These are phyloP conservation scores for Drosophila kikkawai DNA, from an alignment of 1,140 invertebrate species.

Conservation along the genomic window DNA sequence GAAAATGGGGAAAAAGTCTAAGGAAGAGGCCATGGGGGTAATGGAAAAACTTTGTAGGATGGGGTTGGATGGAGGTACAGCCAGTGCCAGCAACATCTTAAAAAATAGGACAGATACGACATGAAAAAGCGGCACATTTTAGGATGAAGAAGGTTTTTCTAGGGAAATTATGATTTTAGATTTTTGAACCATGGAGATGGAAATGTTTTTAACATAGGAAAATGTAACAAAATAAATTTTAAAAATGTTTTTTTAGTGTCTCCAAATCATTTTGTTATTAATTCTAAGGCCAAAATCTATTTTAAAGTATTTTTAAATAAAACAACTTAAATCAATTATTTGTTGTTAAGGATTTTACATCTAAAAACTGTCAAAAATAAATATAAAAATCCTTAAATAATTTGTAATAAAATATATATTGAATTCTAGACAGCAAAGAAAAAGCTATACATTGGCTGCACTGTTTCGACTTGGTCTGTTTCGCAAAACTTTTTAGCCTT, in stretches of 20 bases:
- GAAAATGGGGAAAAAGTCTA: neutral
- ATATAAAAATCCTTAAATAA: neutral
- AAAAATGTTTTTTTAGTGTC: neutral
- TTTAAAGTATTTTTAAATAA: neutral
- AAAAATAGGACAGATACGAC: conserved; percentile 1
- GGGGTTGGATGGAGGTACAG: neutral
- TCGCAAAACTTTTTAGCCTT: conserved; percentile 44
- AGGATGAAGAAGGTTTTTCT: neutral
- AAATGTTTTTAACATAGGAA: neutral
- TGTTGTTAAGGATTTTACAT: neutral
- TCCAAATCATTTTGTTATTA: neutral
- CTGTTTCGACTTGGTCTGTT: conserved; percentile 20
- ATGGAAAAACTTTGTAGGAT: conserved; percentile 5
- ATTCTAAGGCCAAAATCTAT: no score
- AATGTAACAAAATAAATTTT: neutral
- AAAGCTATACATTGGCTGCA: neutral
- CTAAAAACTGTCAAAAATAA: neutral
- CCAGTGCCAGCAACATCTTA: neutral
- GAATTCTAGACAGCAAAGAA: neutral
- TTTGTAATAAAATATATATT: neutral
- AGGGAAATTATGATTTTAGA: neutral
- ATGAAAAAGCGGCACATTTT: neutral
- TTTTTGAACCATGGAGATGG: neutral
- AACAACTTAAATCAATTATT: no score
- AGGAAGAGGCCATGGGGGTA: neutral